phyloP scores from a whole-genome alignment of 2,113 vertebrate genomes.

The Gila orcuttii region DNA sequence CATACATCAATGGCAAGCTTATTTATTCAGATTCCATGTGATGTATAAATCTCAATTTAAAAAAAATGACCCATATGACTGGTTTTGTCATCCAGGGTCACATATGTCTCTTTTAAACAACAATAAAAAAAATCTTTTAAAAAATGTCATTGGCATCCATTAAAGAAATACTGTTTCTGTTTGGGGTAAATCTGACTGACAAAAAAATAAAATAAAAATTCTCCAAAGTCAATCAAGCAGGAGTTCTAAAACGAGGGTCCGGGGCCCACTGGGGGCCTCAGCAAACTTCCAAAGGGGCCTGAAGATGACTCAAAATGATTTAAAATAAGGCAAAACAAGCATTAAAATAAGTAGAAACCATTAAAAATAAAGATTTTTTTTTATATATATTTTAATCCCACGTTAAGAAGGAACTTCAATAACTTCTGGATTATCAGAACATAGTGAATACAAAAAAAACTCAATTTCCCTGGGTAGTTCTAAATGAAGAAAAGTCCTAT shows the following conservation, averaged over 20 bases:
- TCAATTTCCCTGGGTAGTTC: background rate
- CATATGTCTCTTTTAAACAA: background rate
- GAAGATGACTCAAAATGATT: background rate
- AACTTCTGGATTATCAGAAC: background rate
- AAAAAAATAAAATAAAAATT: background rate
- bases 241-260: too few species aligned
- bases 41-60: too few species aligned
- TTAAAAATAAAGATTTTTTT: too few species aligned
- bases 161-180: background rate
- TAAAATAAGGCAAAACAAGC: background rate
- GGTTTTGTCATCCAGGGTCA: too few species aligned
- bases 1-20: too few species aligned
- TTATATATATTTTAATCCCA: background rate
- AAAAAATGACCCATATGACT: too few species aligned
- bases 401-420: background rate
- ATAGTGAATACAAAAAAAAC: background rate
- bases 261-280: too few species aligned
- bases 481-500: background rate
- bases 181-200: background rate
- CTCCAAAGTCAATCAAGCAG: background rate
- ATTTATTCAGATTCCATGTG: too few species aligned
- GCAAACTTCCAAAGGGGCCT: background rate
- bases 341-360: too few species aligned
- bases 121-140: background rate
- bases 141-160: background rate